Conservation (phyloP, 2,888 invertebrate genomes). For the Girardia tigrina region DNA sequence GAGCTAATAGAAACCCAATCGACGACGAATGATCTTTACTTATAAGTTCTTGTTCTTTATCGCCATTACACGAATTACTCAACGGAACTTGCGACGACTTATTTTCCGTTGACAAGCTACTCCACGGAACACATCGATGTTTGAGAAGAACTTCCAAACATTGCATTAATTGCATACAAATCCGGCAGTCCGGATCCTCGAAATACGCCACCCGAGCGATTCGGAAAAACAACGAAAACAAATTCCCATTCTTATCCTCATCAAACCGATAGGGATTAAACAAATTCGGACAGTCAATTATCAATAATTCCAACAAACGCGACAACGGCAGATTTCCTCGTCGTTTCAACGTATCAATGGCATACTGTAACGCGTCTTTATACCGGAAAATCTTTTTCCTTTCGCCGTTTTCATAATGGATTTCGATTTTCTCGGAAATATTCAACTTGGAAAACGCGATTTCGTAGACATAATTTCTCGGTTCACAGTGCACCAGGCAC, state of each 20-base stretch:
- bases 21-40: background rate
- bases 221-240: slow-evolving; percentile 20
- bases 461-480: background rate
- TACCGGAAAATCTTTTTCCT: slow-evolving; percentile 20
- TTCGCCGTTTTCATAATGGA: slow-evolving; percentile 30
- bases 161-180: slow-evolving; percentile 24
- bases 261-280: slow-evolving; percentile 11
- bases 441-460: background rate
- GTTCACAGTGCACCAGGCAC: background rate
- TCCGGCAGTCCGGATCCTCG: slow-evolving; percentile 30
- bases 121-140: slow-evolving; percentile 28
- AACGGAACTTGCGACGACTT: background rate
- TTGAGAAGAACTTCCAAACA: slow-evolving; percentile 10
- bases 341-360: slow-evolving; percentile 27
- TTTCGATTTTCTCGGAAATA: background rate
- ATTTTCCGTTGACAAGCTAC: background rate
- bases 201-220: slow-evolving; percentile 29
- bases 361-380: slow-evolving; percentile 27
- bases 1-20: slow-evolving; percentile 26
- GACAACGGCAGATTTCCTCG: background rate
- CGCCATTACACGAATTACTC: background rate
- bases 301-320: slow-evolving; percentile 17
- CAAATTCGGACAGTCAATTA: slow-evolving; percentile 25
- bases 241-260: slow-evolving; percentile 26
- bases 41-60: background rate